Base-by-base conservation (phyloP, 92 coral and sea anemone species). In the Porites rus region DNA sequence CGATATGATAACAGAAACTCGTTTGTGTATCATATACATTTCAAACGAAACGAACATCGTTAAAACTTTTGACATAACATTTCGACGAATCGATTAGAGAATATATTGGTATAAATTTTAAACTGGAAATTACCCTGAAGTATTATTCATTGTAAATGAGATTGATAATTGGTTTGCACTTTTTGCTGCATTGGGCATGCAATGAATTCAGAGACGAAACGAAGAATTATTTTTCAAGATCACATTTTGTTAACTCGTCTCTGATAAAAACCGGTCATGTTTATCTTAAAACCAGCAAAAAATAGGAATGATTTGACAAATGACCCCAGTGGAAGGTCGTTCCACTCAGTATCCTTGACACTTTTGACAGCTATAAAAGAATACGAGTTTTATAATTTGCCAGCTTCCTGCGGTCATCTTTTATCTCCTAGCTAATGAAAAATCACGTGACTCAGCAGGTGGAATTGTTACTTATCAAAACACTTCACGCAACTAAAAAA, bases 381-480 rank as follows among this genome's bases (percentile, higher is more conserved):
- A 51, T 18, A 65, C 51, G 4, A 43, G 12, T 24, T 79, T 50
- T 51, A 52, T 69, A 78, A 65, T 63, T 50, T 78, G 58, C 12
- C n/a, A 38, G 16, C 28, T 78, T 77, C 82, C 82, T 25, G 71
- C 62, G 43, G 70, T 63, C 38, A 77, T 25, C 58, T 43, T 43
- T 77, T 77, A 62, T 77, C 69, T 31, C 69, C 59, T 43, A 68
- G 72, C 58, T 18, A 62, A 38, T 63, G 31, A 16, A 38, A 38
- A 43, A 51, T 78, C 83, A 78, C 83, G 72, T 50, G 83, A 65
- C 50, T 64, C 83, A 69, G 68, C 85, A 81, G 85, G 85, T 81
- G 85, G 53, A 56, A 81, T 24, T 81, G 12, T 7, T 72, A 31
- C 17, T 38, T 59, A 70, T 54, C 77, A 81, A 70, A 81, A 70